phyloP scores from a whole-genome alignment of 2,888 invertebrate species.

The Platynereis dumerilii region DNA sequence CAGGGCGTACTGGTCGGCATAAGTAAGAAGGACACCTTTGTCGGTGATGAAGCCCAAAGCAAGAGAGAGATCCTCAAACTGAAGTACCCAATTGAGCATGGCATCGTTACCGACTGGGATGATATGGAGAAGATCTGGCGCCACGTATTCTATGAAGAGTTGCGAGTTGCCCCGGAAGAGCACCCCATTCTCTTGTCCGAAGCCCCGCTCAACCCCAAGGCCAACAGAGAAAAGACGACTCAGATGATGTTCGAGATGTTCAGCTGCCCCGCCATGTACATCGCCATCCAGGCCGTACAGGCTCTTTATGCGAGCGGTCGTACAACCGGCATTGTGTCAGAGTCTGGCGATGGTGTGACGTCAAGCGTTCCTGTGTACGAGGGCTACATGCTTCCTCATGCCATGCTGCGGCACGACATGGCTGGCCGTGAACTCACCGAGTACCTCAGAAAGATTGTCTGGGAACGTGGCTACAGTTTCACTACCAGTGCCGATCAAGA shows the following conservation, averaged over 20 bases:
- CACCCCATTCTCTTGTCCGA: neutral
- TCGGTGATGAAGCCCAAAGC: neutral
- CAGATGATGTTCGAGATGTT: constrained; percentile 6
- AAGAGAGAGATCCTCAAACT: neutral
- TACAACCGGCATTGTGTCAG: neutral
- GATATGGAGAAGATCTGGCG: too few species aligned
- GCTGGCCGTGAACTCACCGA: constrained; percentile 2
- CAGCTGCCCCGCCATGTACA: neutral
- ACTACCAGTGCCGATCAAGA: neutral
- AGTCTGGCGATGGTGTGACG: neutral
- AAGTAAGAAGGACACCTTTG: neutral
- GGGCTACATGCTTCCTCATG: neutral
- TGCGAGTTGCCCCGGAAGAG: neutral
- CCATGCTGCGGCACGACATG: neutral
- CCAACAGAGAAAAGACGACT: neutral
- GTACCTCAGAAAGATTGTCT: neutral
- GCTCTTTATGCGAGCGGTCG: neutral
- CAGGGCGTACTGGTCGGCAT: constrained; percentile 1
- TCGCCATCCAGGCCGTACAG: neutral
- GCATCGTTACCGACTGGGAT: neutral
- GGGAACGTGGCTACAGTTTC: neutral
- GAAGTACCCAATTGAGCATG: neutral
- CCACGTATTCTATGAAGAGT: neutral
- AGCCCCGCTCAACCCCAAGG: neutral
- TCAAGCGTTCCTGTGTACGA: neutral